phyloP scores from a whole-genome alignment of 2,113 vertebrate genomes.

The Ciconia stormi region DNA sequence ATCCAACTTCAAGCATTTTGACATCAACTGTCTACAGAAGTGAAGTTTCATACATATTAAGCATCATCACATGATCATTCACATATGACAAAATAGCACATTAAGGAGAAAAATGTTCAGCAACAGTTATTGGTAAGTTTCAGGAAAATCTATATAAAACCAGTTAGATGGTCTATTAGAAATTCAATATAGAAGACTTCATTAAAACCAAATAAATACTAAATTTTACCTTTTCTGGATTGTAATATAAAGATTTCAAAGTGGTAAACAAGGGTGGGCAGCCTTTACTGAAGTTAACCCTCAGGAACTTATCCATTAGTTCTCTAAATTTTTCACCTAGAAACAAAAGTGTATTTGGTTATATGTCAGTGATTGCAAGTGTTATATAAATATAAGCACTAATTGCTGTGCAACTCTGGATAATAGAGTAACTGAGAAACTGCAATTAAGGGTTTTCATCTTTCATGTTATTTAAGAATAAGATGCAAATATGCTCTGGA shows the following conservation, averaged over 20 bases:
- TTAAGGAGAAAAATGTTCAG: not conserved
- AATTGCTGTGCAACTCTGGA: not conserved
- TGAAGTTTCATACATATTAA: not conserved
- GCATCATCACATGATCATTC: not conserved
- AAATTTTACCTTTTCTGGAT: slow-evolving; percentile 82
- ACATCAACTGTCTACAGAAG: not conserved
- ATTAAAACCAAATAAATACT: slow-evolving; percentile 66
- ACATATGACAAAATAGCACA: not conserved
- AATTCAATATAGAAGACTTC: slow-evolving; percentile 37
- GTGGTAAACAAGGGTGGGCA: slow-evolving; percentile 82
- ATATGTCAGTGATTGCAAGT: slow-evolving; percentile 47
- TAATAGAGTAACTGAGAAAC: not conserved
- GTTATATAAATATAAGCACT: slow-evolving; percentile 31
- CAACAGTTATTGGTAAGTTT: not conserved
- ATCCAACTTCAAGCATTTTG: not conserved
- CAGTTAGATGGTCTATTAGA: not conserved
- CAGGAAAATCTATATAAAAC: not conserved
- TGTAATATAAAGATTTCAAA: slow-evolving; percentile 83
- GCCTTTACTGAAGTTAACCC: slow-evolving; percentile 82
- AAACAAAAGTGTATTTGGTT: slow-evolving; percentile 74
- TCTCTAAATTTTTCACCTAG: slow-evolving; percentile 83
- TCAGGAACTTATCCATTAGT: slow-evolving; percentile 80
- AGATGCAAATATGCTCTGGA: not conserved
- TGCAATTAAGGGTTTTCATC: not conserved
- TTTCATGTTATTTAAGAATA: not conserved